Evolutionary conservation across 2,797 vertebrate species (phyloP).

Genomic region (Antennarius maculatus): DNA sequence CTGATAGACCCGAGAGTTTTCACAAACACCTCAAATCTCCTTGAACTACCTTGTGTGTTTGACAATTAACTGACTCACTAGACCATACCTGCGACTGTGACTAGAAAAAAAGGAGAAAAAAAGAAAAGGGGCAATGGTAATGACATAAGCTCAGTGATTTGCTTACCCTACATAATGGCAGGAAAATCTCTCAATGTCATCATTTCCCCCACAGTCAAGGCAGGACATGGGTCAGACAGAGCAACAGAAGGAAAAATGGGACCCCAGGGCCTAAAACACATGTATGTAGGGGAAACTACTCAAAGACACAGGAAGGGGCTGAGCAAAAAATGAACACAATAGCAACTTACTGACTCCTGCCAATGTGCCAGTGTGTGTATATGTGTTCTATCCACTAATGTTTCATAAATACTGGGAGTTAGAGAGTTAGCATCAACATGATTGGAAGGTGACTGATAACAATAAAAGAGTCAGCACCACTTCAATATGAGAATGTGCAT

Average conservation of each 20-base stretch:
- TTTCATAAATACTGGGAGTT: conserved; percentile 10
- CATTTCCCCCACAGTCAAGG: conserved; percentile 51
- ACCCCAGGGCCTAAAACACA: conserved; percentile 35
- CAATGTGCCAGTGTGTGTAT: background rate
- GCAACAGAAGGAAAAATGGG: conserved; percentile 31
- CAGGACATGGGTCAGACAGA: conserved; percentile 72
- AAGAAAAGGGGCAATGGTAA: background rate
- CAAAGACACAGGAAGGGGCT: background rate
- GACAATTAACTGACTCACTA: conserved; percentile 32
- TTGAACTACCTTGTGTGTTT: conserved; percentile 8
- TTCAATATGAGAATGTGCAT: conserved; percentile 8
- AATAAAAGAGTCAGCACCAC: conserved; percentile 31
- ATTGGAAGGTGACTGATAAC: conserved; percentile 20
- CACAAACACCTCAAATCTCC: background rate
- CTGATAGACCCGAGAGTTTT: background rate
- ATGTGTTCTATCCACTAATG: conserved; percentile 15
- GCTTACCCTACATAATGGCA: conserved; percentile 68
- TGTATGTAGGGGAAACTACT: conserved; percentile 38
- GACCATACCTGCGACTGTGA: conserved; percentile 19
- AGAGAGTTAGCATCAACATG: conserved; percentile 31
- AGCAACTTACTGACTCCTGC: conserved; percentile 8
- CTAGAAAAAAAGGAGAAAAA: conserved; percentile 27
- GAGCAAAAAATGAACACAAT: conserved; percentile 5
- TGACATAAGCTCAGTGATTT: conserved; percentile 61
- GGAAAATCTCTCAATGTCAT: conserved; percentile 74